phyloP scores from a whole-genome alignment of 2,888 invertebrate species.

The Sinopyrophorus schimmeli region DNA sequence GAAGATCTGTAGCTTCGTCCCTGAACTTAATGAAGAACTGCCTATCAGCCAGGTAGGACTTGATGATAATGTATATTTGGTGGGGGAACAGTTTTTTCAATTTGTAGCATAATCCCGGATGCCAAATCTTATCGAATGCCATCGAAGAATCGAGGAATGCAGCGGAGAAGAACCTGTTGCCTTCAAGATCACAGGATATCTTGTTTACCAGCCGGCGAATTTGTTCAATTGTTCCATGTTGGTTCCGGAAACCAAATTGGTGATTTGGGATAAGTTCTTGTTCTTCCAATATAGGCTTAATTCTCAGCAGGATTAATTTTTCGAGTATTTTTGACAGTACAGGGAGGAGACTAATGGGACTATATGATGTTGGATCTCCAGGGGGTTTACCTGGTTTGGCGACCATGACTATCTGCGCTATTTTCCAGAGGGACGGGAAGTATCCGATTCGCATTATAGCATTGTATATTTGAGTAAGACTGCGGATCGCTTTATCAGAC shows the following conservation, averaged over 20 bases:
- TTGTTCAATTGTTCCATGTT: constrained; percentile 15
- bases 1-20: constrained; percentile 1
- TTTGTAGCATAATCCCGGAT: constrained; percentile 1
- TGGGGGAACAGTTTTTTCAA: constrained; percentile 6
- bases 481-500: constrained; percentile 18
- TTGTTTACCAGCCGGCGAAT: constrained; percentile 2
- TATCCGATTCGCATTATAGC: constrained; percentile 31
- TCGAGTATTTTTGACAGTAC: constrained; percentile 35
- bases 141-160: not conserved
- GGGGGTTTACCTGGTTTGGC: constrained; percentile 33
- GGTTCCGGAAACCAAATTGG: constrained; percentile 4
- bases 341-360: constrained; percentile 35
- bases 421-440: constrained; percentile 32
- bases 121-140: constrained; percentile 1
- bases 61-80: not conserved
- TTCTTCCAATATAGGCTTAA: constrained; percentile 18
- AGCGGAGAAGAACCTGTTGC: not conserved
- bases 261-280: constrained; percentile 3
- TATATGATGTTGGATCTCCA: constrained; percentile 26
- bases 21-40: constrained; percentile 1
- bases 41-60: constrained; percentile 1
- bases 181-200: constrained; percentile 5
- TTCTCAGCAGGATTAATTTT: constrained; percentile 28
- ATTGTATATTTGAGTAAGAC: constrained; percentile 22
- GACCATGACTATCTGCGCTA: constrained; percentile 37